A percentile compares a stretch with the other conserved stretches of the same genome.
These are phyloP conservation scores for Bombus waltoni DNA, from an alignment of 1,140 invertebrate species.

Conservation along the genomic window DNA sequence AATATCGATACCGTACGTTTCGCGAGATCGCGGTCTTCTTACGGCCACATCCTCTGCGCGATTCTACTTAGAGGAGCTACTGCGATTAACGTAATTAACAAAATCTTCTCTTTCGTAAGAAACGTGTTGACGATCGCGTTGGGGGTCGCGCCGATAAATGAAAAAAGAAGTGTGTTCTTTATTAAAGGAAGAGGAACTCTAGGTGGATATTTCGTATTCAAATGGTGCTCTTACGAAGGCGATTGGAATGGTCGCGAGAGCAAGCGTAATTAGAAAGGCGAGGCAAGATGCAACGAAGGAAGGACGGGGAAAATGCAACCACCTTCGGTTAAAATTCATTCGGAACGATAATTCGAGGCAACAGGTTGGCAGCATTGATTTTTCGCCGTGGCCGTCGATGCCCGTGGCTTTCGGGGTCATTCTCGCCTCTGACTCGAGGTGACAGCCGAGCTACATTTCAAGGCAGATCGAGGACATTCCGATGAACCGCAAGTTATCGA, in stretches of 20 bases:
- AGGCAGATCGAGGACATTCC: conserved; percentile 22
- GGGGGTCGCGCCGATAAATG: no score
- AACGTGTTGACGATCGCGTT: no score
- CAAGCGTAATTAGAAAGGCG: conserved; percentile 25
- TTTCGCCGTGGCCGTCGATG: conserved; percentile 19
- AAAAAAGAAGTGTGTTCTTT: no score
- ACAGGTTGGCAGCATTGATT: conserved; percentile 50
- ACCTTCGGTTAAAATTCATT: conserved; percentile 24
- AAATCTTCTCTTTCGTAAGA: no score
- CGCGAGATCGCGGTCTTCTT: not conserved
- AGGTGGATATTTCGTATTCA: no score
- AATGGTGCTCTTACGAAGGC: no score
- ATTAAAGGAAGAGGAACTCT: no score
- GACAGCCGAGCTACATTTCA: conserved; percentile 32
- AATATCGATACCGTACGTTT: not conserved
- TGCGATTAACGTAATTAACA: no score
- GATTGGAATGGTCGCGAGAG: not conserved
- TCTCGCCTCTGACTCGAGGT: conserved; percentile 15
- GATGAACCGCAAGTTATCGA: conserved; percentile 25
- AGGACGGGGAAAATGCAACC: not conserved
- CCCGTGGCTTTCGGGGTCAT: conserved; percentile 16
- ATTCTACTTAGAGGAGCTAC: no score
- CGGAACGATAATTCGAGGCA: conserved; percentile 48
- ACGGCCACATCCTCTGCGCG: not conserved
- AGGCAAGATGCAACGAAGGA: not conserved